Evolutionary conservation across 2,888 invertebrate genomes (phyloP).

Genomic region (Halocaridina rubra): DNA sequence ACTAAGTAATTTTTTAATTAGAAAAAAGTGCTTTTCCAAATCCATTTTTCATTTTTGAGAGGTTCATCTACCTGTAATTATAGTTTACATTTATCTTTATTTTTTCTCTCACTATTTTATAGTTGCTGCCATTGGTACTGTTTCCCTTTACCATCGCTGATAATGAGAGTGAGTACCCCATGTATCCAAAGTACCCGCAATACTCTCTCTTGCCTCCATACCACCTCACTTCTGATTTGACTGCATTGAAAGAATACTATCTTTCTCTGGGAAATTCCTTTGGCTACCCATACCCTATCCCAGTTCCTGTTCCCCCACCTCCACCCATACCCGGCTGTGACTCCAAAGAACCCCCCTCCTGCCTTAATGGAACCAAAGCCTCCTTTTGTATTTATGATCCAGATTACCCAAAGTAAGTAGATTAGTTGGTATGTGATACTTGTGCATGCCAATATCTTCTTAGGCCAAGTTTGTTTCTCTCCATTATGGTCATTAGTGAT

Average conservation of each 20-base stretch:
- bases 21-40: too few relatives aligned
- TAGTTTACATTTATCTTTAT: not conserved
- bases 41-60: too few relatives aligned
- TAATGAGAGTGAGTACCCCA: not conserved
- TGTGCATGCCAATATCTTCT: not conserved
- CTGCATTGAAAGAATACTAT: not conserved
- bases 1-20: too few relatives aligned
- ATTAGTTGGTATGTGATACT: slow-evolving; percentile 14
- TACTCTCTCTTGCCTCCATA: too few relatives aligned
- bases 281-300: not conserved
- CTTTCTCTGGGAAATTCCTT: not conserved
- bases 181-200: too few relatives aligned
- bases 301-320: not conserved
- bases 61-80: not conserved
- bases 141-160: not conserved
- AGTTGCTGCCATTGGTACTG: not conserved
- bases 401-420: slow-evolving; percentile 63
- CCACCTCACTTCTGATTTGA: too few relatives aligned
- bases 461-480: not conserved
- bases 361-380: slow-evolving; percentile 52
- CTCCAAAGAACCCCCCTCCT: slow-evolving; percentile 60
- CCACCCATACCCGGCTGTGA: slow-evolving; percentile 58
- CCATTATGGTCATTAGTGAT: not conserved
- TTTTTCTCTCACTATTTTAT: not conserved
- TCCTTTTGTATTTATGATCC: slow-evolving; percentile 62